Evolutionary conservation across 1,140 invertebrate species (phyloP).

Genomic region (Aphelenchoides besseyi): DNA sequence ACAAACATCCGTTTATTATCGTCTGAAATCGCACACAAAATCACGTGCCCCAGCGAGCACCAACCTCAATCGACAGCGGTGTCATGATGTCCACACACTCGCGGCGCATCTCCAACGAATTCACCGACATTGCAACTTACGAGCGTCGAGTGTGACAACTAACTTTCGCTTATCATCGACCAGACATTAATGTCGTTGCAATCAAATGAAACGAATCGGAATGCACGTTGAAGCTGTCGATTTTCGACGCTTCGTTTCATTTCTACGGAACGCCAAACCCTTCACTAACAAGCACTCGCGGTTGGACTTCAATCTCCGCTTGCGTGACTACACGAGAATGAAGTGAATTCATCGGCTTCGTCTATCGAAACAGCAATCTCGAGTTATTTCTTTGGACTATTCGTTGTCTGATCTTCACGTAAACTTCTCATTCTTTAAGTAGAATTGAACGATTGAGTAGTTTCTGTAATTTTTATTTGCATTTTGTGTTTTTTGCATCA

Average conservation of each 20-base stretch:
- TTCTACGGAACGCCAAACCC: background rate
- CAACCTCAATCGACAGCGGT: slow-evolving; percentile 10
- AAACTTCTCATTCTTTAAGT: background rate
- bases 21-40: slow-evolving; percentile 24
- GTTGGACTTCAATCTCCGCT: too few species aligned
- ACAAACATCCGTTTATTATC: slow-evolving; percentile 26
- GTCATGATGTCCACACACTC: slow-evolving; percentile 13
- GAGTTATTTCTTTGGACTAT: too few species aligned
- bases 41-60: background rate
- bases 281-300: background rate
- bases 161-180: too few species aligned
- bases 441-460: background rate
- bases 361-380: too few species aligned
- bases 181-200: too few species aligned
- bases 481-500: slow-evolving; percentile 1
- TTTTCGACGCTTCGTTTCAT: too few species aligned
- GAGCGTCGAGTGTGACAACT: too few species aligned
- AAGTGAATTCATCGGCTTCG: too few species aligned
- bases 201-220: too few species aligned
- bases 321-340: too few species aligned
- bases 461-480: slow-evolving; percentile 7
- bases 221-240: too few species aligned
- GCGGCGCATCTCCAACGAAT: background rate
- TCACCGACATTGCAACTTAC: background rate
- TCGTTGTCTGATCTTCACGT: too few species aligned